Conservation (phyloP, 35 echinoderm and acorn worm species). For the Diadema setosum region DNA sequence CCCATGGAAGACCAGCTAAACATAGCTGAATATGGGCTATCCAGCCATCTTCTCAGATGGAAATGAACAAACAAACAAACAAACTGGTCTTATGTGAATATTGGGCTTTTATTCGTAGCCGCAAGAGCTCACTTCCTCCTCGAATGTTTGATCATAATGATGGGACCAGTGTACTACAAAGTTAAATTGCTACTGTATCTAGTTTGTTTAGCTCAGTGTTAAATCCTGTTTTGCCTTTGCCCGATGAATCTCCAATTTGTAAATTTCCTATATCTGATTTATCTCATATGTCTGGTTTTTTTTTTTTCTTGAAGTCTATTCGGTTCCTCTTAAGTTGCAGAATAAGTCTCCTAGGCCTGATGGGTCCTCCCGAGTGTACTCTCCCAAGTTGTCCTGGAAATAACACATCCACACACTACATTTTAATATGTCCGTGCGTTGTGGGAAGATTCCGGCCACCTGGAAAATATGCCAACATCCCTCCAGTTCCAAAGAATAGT, state of each 20-base stretch:
- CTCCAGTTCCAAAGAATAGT: constrained; percentile 3
- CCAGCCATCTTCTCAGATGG: no score
- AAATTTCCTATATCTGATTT: neutral
- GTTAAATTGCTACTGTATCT: neutral
- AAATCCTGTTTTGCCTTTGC: neutral
- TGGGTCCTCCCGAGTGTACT: neutral
- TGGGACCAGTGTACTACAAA: neutral
- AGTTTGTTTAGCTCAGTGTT: neutral
- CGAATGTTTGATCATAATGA: neutral
- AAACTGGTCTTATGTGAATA: neutral
- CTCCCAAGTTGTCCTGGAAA: neutral
- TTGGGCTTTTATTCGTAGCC: neutral
- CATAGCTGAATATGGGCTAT: no score
- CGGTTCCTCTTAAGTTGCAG: neutral
- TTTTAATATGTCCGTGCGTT: neutral
- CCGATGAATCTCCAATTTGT: neutral
- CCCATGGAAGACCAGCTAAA: no score
- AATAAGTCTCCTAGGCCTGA: constrained; percentile 1
- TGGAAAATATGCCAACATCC: constrained; percentile 5
- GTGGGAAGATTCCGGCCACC: neutral
- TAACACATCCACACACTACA: neutral
- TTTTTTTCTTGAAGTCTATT: neutral
- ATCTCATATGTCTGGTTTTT: neutral
- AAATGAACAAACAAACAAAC: no score
- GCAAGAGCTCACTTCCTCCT: neutral